A percentile compares a stretch with the other conserved stretches of the same genome.
Evolutionary conservation across 2,797 vertebrate species (phyloP).

Genomic region (Poecile montanus): DNA sequence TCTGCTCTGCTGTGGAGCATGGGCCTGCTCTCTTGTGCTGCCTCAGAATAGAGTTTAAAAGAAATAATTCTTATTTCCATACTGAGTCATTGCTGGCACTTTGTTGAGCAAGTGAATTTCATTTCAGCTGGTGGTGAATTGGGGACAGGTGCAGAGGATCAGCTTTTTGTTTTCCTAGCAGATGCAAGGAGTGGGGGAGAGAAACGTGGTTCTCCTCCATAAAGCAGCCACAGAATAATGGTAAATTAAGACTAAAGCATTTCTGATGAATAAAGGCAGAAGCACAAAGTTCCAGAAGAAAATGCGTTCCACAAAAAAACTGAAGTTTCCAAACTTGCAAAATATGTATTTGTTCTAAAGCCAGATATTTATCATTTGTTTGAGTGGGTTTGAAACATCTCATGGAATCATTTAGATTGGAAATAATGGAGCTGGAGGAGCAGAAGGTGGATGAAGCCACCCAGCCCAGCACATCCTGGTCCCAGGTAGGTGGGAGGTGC

Average conservation of each 20-base stretch:
- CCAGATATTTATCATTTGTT: neutral
- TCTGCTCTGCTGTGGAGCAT: neutral
- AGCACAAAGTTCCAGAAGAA: slow-evolving; percentile 10
- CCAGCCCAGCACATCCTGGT: neutral
- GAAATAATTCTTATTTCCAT: slow-evolving; percentile 47
- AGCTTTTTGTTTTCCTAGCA: slow-evolving; percentile 24
- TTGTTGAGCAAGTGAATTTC: neutral
- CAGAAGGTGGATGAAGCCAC: neutral
- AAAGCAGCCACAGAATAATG: slow-evolving; percentile 24
- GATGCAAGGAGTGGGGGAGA: slow-evolving; percentile 1
- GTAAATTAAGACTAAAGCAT: slow-evolving; percentile 3
- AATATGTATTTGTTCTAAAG: neutral
- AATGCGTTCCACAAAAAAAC: neutral
- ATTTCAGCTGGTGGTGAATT: slow-evolving; percentile 35
- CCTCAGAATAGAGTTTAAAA: neutral
- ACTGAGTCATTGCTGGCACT: slow-evolving; percentile 41
- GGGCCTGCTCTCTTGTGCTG: neutral
- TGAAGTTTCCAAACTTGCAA: neutral
- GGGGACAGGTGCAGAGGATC: slow-evolving; percentile 35
- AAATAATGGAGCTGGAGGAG: neutral
- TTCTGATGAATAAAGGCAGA: slow-evolving; percentile 26
- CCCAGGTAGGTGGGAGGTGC: neutral
- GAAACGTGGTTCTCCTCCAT: neutral
- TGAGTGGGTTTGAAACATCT: neutral
- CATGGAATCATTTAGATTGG: neutral